These are phyloP conservation scores for Neotragus moschatus DNA, from an alignment of 2,113 vertebrate species.

Conservation along the genomic window DNA sequence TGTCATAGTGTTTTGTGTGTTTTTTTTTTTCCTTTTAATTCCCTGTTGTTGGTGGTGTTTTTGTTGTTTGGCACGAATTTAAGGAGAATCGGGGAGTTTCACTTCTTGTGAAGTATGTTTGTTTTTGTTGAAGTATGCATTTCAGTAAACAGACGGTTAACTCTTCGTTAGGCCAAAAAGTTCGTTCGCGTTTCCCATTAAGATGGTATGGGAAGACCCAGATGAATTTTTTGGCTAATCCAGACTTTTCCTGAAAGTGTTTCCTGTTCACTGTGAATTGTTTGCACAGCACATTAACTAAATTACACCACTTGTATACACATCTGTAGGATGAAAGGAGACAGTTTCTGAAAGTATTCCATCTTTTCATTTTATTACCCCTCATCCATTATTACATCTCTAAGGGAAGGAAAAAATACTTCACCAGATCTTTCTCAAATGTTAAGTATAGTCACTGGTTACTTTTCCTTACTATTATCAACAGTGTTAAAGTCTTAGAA, in stretches of 20 bases:
- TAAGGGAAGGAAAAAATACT: not conserved
- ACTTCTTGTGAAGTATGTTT: constrained; percentile 59
- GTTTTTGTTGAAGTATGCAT: constrained; percentile 35
- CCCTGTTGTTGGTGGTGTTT: not conserved
- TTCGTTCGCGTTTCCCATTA: not conserved
- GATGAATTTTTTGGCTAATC: not conserved
- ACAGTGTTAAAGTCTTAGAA: not conserved
- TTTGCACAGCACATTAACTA: constrained; percentile 29
- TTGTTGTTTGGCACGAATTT: constrained; percentile 73
- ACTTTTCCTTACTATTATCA: constrained; percentile 21
- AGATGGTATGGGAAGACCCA: not conserved
- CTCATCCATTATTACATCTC: constrained; percentile 1
- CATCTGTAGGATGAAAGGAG: constrained; percentile 48
- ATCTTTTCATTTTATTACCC: not conserved
- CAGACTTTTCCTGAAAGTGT: not conserved
- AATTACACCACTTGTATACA: constrained; percentile 9
- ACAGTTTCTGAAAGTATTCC: constrained; percentile 16
- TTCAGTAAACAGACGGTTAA: constrained; percentile 16
- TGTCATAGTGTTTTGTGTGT: not conserved
- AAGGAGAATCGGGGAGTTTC: constrained; percentile 52
- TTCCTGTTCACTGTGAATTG: constrained; percentile 24
- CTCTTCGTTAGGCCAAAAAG: not conserved
- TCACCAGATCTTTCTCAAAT: not conserved
- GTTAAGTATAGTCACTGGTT: not conserved
- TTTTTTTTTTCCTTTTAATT: not conserved